Evolutionary conservation across 2,888 invertebrate species (phyloP), one percentile per base, ranked within the genome.

Genomic region (Hipparchia semele): DNA sequence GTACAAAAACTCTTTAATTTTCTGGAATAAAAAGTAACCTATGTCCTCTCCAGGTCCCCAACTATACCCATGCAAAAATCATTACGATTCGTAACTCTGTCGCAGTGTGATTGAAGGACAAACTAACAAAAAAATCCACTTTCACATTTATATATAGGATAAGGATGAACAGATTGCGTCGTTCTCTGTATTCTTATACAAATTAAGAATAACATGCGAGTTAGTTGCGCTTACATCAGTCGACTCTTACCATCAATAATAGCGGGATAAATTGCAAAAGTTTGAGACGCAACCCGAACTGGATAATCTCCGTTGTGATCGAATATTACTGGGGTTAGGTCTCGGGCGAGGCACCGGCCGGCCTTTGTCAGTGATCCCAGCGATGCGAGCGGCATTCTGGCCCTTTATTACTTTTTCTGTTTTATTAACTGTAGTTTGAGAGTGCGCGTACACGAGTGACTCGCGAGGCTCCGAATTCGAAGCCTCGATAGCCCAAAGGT

Each of bases 321-420:
- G 56, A 67, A 67, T 67, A 67, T 67, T 67, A 67, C 56, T 67
- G 23, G 56, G 67, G 56, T 39, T 39, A 39, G 3, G 39, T 58
- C 33, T 10, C 13, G n/a, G 67, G 46, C 46, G 46, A 67, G 66
- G 66, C 39, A 45, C 51, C 61, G 51, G 61, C 12, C 45, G 61
- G 61, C 45, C 54, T 67, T 56, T 45, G 67, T 67, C 67, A 67
- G 67, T 33, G 53, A 53, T 65, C 49, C 46, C 6, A 51, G 23
- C 13, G 56, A 56, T 45, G 51, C 13, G 56, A 51, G 60, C 45
- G 23, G 9, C 59, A 10, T 12, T 56, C 13, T 5, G 56, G 13
- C 46, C 67, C 13, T 67, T 67, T 67, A 56, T 67, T 67, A 56
- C 67, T 56, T 67, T 56, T 67, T 58, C 56, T 45, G 56, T 67